A percentile compares a stretch with the other conserved stretches of the same genome.
Conservation (phyloP, 2,888 invertebrate genomes). For the Belgica antarctica region DNA sequence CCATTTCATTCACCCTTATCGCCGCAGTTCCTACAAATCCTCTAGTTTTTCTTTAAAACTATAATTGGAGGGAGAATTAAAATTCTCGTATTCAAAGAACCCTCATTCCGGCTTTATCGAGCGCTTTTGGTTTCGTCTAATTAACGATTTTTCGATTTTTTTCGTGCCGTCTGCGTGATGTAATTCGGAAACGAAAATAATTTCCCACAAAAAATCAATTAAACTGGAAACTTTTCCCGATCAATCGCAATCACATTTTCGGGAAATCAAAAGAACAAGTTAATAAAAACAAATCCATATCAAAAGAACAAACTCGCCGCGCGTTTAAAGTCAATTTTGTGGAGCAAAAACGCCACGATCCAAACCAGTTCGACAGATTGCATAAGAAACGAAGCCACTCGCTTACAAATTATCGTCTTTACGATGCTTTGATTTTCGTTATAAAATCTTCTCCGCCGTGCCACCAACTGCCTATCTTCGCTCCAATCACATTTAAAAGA, state of each 20-base stretch:
- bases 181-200: neutral
- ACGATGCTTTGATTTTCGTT: neutral
- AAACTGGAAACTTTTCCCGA: neutral
- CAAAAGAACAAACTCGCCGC: neutral
- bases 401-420: conserved; percentile 17
- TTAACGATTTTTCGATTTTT: neutral
- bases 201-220: neutral
- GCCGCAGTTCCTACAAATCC: neutral
- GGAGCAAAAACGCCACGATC: neutral
- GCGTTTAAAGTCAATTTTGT: no score
- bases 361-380: conserved; percentile 36
- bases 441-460: neutral
- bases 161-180: neutral
- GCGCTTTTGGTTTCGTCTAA: neutral
- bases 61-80: neutral
- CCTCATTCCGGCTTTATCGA: neutral
- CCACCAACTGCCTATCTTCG: conserved; percentile 28
- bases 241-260: neutral
- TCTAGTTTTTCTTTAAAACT: neutral
- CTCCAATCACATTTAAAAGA: conserved; percentile 27
- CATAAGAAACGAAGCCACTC: neutral
- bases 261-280: neutral
- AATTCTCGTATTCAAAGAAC: neutral
- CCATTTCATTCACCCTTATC: neutral
- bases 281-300: neutral